Evolutionary conservation across 30 jellyfish, hydroid and myxozoan genomes (phyloP).

Genomic region (Aurelia aurita complex sp. Pacific): DNA sequence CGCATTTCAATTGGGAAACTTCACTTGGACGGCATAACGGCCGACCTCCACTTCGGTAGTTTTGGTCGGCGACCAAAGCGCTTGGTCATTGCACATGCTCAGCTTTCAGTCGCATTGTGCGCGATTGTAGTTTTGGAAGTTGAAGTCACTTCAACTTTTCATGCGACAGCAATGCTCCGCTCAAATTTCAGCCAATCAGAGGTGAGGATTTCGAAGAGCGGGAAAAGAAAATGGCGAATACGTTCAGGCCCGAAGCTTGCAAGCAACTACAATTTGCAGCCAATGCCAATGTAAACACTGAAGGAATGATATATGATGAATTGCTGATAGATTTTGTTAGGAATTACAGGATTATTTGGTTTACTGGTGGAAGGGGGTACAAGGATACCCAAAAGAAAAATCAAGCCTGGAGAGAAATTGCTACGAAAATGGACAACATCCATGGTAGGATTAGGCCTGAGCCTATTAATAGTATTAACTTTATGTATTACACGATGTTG

Average conservation of each 20-base stretch:
- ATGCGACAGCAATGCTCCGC: constrained; percentile 8
- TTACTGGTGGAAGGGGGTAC: constrained; percentile 28
- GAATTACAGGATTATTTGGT: constrained; percentile 27
- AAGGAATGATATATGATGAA: constrained; percentile 12
- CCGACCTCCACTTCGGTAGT: no score
- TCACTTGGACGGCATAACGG: no score
- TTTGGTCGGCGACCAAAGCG: no score
- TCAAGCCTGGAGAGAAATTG: constrained; percentile 23
- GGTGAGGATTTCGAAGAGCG: neutral
- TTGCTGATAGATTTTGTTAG: constrained; percentile 3
- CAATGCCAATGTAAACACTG: neutral
- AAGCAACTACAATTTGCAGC: neutral
- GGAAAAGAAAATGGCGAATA: no score
- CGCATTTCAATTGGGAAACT: no score
- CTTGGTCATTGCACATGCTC: no score
- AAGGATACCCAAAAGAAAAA: constrained; percentile 32
- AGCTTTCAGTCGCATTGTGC: constrained; percentile 5
- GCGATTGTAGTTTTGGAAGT: constrained; percentile 3
- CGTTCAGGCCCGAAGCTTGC: no score
- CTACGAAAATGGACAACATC: neutral
- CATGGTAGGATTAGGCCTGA: no score
- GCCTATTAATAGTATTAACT: no score
- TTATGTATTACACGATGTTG: no score
- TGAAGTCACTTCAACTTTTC: constrained; percentile 21
- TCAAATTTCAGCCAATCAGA: neutral